Evolutionary conservation across 2,888 invertebrate species (phyloP), one percentile per base, ranked within the genome.

Genomic region (Tineola bisselliella): DNA sequence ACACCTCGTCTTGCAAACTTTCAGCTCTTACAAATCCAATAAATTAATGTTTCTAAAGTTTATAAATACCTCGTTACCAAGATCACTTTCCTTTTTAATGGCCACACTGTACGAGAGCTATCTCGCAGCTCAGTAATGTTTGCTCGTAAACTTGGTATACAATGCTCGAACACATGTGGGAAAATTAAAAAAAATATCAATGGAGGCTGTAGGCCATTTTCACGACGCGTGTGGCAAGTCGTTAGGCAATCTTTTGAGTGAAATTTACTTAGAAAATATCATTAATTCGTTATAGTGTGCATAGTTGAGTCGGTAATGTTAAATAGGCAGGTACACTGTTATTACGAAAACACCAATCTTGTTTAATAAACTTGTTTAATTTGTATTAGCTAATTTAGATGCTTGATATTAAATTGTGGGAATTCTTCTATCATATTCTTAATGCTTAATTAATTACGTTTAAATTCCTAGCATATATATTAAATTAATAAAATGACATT

Each of bases 61-160:
- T 19, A 5, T 17, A 54, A 54, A 52, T 52, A 52, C 12, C 1
- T 11, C 54, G 31, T 58, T 33, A 58, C 33, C 11, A 33, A 58
- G 31, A 33, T 58, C 58, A 58, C 58, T 58, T 58, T 58, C 58
- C 19, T 33, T 58, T 58, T 33, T 33, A 58, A 58, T 33, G 33
- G 19, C 19, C 56, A 6, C 25, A 19, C 30, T 19, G 25, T 18
- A 19, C 56, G 56, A 56, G 56, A 56, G 30, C 12, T 25, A 30
- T 56, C 56, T 56, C 56, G 30, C n/a, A 18, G 5, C 38, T 18
- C 17, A 48, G 44, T 44, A 13, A 48, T 17, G n/a, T 38, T 48
- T 48, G n/a, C 48, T 18, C n/a, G 56, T 19, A 19, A 8, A 19
- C 18, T n/a, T 19, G 4, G 19, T 19, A 12, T 19, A 56, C 56